Conservation (phyloP, 2,113 vertebrate genomes). For the Urocynchramus pylzowi region DNA sequence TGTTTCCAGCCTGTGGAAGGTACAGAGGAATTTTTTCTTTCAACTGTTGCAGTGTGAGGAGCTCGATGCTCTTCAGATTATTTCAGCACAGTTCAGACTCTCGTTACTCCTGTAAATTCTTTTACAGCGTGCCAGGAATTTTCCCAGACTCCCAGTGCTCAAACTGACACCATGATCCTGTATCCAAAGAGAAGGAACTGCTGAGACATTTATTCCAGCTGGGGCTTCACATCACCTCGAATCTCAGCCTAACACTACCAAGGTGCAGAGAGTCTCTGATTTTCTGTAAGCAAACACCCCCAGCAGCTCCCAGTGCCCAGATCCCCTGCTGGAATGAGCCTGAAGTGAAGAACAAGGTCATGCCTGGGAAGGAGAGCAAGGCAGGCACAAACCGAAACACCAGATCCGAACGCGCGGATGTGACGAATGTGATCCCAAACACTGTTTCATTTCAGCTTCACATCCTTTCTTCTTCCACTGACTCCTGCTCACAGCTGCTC, state of each 20-base stretch:
- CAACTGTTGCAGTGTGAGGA: not conserved
- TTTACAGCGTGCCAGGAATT: not conserved
- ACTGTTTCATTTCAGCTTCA: slow-evolving; percentile 38
- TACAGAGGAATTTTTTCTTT: not conserved
- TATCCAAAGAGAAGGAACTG: not conserved
- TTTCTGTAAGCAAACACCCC: not conserved
- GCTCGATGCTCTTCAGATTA: not conserved
- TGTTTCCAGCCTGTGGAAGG: not conserved
- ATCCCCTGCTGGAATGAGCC: not conserved
- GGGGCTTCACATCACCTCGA: not conserved
- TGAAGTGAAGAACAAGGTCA: not conserved
- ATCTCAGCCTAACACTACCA: not conserved
- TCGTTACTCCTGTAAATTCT: not conserved
- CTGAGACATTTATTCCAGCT: not conserved
- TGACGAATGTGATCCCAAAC: not conserved
- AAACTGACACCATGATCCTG: not conserved
- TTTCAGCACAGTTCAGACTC: not conserved
- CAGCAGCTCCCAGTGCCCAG: not conserved
- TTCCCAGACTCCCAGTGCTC: not conserved
- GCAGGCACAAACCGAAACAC: not conserved
- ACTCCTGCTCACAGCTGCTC: slow-evolving; percentile 38
- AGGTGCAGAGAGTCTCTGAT: not conserved
- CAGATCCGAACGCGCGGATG: not conserved
- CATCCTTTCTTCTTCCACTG: slow-evolving; percentile 1
- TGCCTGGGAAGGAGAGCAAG: not conserved